phyloP scores from a whole-genome alignment of 2,797 vertebrate genomes.

The Microctenopoma steveboyesi region DNA sequence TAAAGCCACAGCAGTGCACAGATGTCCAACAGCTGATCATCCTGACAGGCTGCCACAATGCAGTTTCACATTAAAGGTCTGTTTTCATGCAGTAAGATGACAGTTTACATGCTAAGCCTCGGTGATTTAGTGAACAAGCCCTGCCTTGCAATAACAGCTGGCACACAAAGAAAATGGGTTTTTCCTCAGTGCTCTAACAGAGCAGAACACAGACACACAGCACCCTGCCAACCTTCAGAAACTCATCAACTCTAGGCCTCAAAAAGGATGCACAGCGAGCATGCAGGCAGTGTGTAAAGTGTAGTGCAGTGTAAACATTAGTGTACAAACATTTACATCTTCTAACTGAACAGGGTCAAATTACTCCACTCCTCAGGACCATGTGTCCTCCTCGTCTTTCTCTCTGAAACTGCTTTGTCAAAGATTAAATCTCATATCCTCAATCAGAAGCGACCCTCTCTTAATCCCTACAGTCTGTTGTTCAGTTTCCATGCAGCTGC shows the following conservation, averaged over 20 bases:
- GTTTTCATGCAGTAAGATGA: slow-evolving; percentile 44
- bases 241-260: slow-evolving; percentile 19
- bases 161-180: slow-evolving; percentile 32
- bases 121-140: slow-evolving; percentile 44
- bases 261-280: slow-evolving; percentile 27
- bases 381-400: slow-evolving; percentile 41
- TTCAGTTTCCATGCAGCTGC: slow-evolving; percentile 53
- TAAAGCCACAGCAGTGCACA: slow-evolving; percentile 34
- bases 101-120: slow-evolving; percentile 61
- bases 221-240: neutral
- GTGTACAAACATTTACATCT: slow-evolving; percentile 64
- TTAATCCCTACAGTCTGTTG: slow-evolving; percentile 62
- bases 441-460: slow-evolving; percentile 56
- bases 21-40: slow-evolving; percentile 62
- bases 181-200: neutral
- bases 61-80: slow-evolving; percentile 24
- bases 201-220: slow-evolving; percentile 5
- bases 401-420: slow-evolving; percentile 46
- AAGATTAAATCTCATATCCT: slow-evolving; percentile 64
- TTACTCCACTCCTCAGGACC: slow-evolving; percentile 39
- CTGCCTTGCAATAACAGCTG: slow-evolving; percentile 54
- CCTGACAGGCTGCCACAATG: slow-evolving; percentile 16
- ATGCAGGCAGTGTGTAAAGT: neutral
- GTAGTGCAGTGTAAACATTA: slow-evolving; percentile 36
- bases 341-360: slow-evolving; percentile 37